phyloP scores from a whole-genome alignment of 2,888 invertebrate genomes.

The Acronicta leporina region DNA sequence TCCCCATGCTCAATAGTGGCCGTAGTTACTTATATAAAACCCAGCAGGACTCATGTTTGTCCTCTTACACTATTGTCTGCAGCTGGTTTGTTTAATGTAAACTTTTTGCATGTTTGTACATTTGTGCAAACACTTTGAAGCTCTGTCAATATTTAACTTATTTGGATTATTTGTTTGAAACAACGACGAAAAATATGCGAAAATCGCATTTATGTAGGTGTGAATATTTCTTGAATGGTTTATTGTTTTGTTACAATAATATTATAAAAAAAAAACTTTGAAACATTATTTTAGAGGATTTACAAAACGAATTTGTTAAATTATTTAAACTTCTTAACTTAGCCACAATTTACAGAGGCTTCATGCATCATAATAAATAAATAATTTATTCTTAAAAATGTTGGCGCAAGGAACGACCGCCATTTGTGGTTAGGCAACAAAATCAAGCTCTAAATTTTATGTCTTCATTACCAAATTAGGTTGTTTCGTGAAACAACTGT shows the following conservation, averaged over 20 bases:
- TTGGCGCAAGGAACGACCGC: slow-evolving; percentile 35
- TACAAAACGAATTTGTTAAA: too few species aligned
- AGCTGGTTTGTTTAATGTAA: slow-evolving; percentile 24
- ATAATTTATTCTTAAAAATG: slow-evolving; percentile 33
- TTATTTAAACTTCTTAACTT: slow-evolving; percentile 7
- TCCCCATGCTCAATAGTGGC: slow-evolving; percentile 4
- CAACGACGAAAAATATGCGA: neutral
- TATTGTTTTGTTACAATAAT: too few species aligned
- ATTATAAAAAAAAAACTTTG: too few species aligned
- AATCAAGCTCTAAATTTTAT: slow-evolving; percentile 58
- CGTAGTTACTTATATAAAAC: slow-evolving; percentile 30
- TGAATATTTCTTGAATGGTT: too few species aligned
- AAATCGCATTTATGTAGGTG: neutral
- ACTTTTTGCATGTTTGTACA: slow-evolving; percentile 43
- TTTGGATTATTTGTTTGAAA: slow-evolving; percentile 19
- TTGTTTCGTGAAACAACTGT: slow-evolving; percentile 49
- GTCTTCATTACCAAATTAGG: slow-evolving; percentile 59
- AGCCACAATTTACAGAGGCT: slow-evolving; percentile 24
- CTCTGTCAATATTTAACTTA: slow-evolving; percentile 12
- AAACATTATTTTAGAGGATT: too few species aligned
- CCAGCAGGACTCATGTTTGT: slow-evolving; percentile 44
- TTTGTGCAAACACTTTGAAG: slow-evolving; percentile 33
- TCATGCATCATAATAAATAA: neutral
- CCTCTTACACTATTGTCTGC: neutral
- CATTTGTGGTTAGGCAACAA: slow-evolving; percentile 47